Conservation (phyloP, 1,140 invertebrate genomes). For the Cotesia vestalis region DNA sequence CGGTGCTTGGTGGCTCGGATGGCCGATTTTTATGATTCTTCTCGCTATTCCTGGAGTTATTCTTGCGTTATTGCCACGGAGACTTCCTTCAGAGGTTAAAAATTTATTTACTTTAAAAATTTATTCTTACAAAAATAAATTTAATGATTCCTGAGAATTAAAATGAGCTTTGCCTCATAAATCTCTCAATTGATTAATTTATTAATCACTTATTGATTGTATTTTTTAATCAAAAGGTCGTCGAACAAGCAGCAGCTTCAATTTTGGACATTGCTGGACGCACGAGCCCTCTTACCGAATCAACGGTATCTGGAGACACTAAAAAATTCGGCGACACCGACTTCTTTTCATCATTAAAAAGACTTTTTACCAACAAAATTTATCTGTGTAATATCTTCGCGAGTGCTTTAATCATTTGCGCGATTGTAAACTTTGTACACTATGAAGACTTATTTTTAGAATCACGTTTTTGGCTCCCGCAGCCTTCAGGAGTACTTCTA, state of each 20-base stretch:
- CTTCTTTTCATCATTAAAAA: slow-evolving; percentile 67
- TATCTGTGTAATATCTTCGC: slow-evolving; percentile 70
- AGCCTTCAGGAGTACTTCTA: slow-evolving; percentile 62
- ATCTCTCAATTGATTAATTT: too few relatives aligned
- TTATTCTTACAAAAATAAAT: not conserved
- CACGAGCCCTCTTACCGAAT: slow-evolving; percentile 38
- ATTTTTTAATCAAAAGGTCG: slow-evolving; percentile 52
- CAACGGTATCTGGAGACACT: slow-evolving; percentile 5
- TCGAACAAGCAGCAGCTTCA: slow-evolving; percentile 68
- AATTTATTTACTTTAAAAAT: slow-evolving; percentile 3
- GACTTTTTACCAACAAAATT: slow-evolving; percentile 71
- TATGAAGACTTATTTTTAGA: slow-evolving; percentile 70
- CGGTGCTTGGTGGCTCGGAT: slow-evolving; percentile 63
- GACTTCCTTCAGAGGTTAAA: slow-evolving; percentile 58
- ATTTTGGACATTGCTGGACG: slow-evolving; percentile 51
- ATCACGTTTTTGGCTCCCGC: slow-evolving; percentile 69
- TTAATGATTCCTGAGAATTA: too few relatives aligned
- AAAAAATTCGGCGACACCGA: slow-evolving; percentile 52
- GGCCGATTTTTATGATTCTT: slow-evolving; percentile 55
- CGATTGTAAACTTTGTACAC: slow-evolving; percentile 66
- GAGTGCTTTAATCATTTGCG: slow-evolving; percentile 68
- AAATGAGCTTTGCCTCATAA: too few relatives aligned
- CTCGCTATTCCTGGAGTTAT: slow-evolving; percentile 53
- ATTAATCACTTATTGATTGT: slow-evolving; percentile 7
- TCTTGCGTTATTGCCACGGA: slow-evolving; percentile 59